Evolutionary conservation across 2,888 invertebrate genomes (phyloP).

Genomic region (Drosophila meridiana): DNA sequence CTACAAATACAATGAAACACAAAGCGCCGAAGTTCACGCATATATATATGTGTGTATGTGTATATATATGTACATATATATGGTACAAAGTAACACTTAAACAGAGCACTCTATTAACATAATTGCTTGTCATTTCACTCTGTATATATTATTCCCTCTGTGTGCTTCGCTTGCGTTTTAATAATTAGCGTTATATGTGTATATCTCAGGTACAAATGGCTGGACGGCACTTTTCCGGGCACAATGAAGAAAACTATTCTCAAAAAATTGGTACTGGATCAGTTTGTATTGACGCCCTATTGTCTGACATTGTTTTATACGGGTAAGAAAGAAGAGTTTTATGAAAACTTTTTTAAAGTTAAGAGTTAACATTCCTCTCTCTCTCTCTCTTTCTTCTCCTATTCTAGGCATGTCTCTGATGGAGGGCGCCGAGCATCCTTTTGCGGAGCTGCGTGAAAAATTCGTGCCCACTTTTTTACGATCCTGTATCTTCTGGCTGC

Average conservation of each 20-base stretch:
- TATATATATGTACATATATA: not conserved
- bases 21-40: constrained; percentile 1
- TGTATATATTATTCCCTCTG: not conserved
- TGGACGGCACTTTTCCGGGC: constrained; percentile 90
- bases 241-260: constrained; percentile 87
- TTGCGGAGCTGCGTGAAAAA: constrained; percentile 90
- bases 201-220: constrained; percentile 90
- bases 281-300: constrained; percentile 91
- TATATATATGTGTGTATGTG: not conserved
- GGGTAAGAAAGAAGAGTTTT: constrained; percentile 87
- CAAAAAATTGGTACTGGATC: constrained; percentile 91
- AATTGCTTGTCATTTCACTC: constrained; percentile 19
- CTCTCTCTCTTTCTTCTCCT: not conserved
- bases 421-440: constrained; percentile 89
- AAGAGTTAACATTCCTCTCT: not conserved
- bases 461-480: constrained; percentile 90
- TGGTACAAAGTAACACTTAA: constrained; percentile 34
- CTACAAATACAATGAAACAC: constrained; percentile 23
- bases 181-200: not conserved
- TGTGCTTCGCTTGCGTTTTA: not conserved
- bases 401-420: constrained; percentile 89
- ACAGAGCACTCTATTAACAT: constrained; percentile 18
- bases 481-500: constrained; percentile 94
- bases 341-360: not conserved
- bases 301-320: constrained; percentile 90